phyloP scores from a whole-genome alignment of 2,888 invertebrate species.

The Heteromyza rotundicornis region DNA sequence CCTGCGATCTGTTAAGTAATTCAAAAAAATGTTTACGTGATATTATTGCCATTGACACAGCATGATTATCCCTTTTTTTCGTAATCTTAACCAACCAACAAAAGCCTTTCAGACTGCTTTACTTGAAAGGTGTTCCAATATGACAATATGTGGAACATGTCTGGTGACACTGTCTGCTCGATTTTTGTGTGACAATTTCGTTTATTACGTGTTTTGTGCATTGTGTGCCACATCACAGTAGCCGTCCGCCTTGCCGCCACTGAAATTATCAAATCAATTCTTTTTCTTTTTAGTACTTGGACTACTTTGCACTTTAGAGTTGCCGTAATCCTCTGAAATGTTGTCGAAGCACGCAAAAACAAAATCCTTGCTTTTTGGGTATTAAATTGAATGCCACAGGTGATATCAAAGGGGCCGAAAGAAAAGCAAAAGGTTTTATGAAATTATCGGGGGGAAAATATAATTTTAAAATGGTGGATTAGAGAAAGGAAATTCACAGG shows the following conservation, averaged over 20 bases:
- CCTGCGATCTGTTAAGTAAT: too few species aligned
- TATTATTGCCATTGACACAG: neutral
- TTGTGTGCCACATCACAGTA: neutral
- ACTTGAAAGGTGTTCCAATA: neutral
- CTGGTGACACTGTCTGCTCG: neutral
- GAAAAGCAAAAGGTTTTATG: too few species aligned
- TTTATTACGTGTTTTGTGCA: neutral
- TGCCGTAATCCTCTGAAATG: neutral
- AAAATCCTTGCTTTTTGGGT: neutral
- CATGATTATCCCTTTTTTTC: neutral
- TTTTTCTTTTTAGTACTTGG: neutral
- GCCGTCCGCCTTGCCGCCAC: neutral
- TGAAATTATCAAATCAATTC: neutral
- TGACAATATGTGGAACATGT: neutral
- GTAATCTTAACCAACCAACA: neutral
- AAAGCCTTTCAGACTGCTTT: neutral
- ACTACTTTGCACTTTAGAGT: neutral
- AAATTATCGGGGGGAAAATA: too few species aligned
- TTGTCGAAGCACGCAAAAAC: neutral
- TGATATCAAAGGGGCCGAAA: too few species aligned
- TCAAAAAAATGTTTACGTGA: neutral
- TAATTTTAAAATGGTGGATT: too few species aligned
- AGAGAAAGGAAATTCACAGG: too few species aligned
- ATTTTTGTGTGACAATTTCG: neutral
- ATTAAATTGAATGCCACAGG: neutral